These are phyloP conservation scores for Drosophila cardini DNA, from an alignment of 1,140 invertebrate species.

Conservation along the genomic window DNA sequence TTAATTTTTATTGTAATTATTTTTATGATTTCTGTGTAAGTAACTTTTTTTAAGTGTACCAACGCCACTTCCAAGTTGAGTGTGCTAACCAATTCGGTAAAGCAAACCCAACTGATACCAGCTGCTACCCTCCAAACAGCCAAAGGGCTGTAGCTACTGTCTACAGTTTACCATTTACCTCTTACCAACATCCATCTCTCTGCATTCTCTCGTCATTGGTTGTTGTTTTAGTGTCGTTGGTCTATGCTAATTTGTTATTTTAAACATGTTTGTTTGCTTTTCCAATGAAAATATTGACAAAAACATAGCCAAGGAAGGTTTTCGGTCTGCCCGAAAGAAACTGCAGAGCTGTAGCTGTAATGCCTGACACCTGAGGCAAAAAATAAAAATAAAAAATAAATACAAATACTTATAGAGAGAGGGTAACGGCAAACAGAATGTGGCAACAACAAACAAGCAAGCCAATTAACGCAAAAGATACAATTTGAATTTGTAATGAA, in stretches of 20 bases:
- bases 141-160: slow-evolving; percentile 57
- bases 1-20: no score
- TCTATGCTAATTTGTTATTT: slow-evolving; percentile 83
- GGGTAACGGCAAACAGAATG: slow-evolving; percentile 36
- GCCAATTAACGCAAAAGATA: slow-evolving; percentile 80
- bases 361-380: slow-evolving; percentile 68
- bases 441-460: slow-evolving; percentile 73
- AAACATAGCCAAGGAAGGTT: slow-evolving; percentile 48
- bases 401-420: background rate
- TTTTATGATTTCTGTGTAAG: no score
- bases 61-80: slow-evolving; percentile 14
- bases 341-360: slow-evolving; percentile 22
- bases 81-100: slow-evolving; percentile 33
- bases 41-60: no score
- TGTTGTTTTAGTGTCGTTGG: slow-evolving; percentile 52
- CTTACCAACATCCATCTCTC: no score
- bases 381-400: slow-evolving; percentile 40
- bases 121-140: slow-evolving; percentile 29
- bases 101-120: slow-evolving; percentile 37
- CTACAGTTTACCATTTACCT: background rate
- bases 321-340: slow-evolving; percentile 26
- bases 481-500: slow-evolving; percentile 74
- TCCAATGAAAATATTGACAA: slow-evolving; percentile 75
- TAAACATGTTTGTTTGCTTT: slow-evolving; percentile 81
- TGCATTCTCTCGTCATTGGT: slow-evolving; percentile 14